Evolutionary conservation across 2,113 vertebrate species (phyloP), one percentile per base, ranked within the genome.

Genomic region (Hippocampus barbouri): DNA sequence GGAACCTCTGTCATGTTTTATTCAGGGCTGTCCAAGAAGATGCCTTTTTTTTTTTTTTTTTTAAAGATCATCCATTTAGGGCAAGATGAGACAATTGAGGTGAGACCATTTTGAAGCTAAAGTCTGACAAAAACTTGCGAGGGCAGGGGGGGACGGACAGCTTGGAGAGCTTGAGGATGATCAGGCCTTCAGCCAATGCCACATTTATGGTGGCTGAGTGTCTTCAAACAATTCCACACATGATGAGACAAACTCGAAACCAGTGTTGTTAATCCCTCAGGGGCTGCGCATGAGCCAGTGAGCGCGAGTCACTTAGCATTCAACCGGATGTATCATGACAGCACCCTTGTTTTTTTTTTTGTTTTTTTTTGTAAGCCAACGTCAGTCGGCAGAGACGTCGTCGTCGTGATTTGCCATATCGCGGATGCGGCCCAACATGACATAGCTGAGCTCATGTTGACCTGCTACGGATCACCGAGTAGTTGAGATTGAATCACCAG

Each of bases 191-290:
- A 34, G 27, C 57, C 66, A 3, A 4, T 74, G 69, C 69, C 56
- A 73, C 23, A 83, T 83, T 66, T 57, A 30, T 68, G 30, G 51
- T 70, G 73, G 66, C 66, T 9, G 70, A 68, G 77, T 81, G 76
- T 77, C 79, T 81, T 73, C 79, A 80, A 72, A 81, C 75, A 82
- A 68, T 61, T 49, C 27, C 62, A 69, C 23, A 66, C 71, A 51
- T 62, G 23, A 71, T 73, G 76, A 82, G 79, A 85, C 74, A 73
- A 78, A 72, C 75, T 73, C 51, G 73, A 83, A 78, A 76, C 77
- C 73, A 21, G 8, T 66, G 74, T 68, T 74, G 57, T 68, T 78
- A 62, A 60, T 78, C 25, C 40, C 72, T 84, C 83, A 83, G 80
- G 75, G 78, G 54, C 10, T 59, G 68, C 73, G 79, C 79, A 68